Base-by-base conservation (phyloP, 2,797 vertebrate genomes). In the Peromyscus melanophrys region DNA sequence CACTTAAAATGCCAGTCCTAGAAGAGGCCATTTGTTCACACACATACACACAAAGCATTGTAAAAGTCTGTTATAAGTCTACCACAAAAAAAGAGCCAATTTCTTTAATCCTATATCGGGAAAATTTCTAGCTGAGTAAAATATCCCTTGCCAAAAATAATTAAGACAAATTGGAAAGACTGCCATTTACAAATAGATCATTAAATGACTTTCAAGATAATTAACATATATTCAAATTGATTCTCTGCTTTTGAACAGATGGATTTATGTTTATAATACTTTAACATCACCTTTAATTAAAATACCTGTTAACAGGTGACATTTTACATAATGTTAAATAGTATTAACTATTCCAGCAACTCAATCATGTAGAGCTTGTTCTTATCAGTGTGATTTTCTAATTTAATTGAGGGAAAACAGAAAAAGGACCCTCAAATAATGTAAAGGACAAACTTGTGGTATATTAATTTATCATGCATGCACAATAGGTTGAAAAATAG, bases 251-350 rank as follows among this genome's bases (percentile, higher is more conserved):
- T 83, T 52, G 25, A 96, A 84, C 89, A 97, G 86, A 93, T 96
- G 76, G 78, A 92, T 96, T 95, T 92, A 94, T 90, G n/a, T 37
- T 97, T 80, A 5, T 65, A 96, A 96, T 95, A 92, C 40, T 97
- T 97, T 95, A 96, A 96, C 92, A 91, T 57, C 95, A 95, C 5
- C 55, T 95, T 94, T 76, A 94, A 94, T 96, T 95, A 96, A 96
- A 92, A 95, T 94, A 97, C 27, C 27, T 25, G 52, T 94, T 61
- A 91, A 71, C 75, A 96, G 94, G 91, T 87, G 78, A 94, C 93
- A 86, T 89, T 96, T 97, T 95, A 73, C 95, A 90, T 82, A 83
- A 69, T 61, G 23, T 94, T 90, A 96, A 95, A 84, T 69, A 61
- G 73, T 67, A 76, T 89, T 95, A 96, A 96, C 55, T 90, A 46